phyloP scores from a whole-genome alignment of 2,888 invertebrate genomes.

The Diachrysia chrysitis region DNA sequence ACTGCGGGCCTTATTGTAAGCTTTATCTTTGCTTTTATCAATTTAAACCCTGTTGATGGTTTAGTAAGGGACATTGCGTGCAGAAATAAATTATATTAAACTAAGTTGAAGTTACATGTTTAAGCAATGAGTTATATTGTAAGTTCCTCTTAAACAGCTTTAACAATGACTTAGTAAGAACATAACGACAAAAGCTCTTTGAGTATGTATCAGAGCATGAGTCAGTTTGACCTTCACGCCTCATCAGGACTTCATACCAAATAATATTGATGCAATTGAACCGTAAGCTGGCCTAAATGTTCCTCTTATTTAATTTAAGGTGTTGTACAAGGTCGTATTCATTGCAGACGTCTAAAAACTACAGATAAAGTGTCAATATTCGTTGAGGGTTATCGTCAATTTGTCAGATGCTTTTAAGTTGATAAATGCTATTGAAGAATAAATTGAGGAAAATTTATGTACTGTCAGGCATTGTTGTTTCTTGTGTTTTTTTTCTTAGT shows the following conservation, averaged over 20 bases:
- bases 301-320: constrained; percentile 47
- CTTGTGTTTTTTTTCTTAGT: not conserved
- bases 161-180: not conserved
- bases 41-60: too few species aligned
- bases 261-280: constrained; percentile 59
- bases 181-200: not conserved
- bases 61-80: too few species aligned
- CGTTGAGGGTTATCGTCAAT: constrained; percentile 15
- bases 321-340: constrained; percentile 59
- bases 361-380: constrained; percentile 67
- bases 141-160: too few species aligned
- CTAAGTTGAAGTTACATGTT: too few species aligned
- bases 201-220: constrained; percentile 17
- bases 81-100: too few species aligned
- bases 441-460: not conserved
- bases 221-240: constrained; percentile 41
- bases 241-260: constrained; percentile 41
- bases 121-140: too few species aligned
- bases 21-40: too few species aligned
- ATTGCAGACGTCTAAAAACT: constrained; percentile 52
- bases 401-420: not conserved
- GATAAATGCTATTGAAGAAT: not conserved
- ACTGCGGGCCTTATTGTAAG: too few species aligned
- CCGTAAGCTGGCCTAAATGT: constrained; percentile 53
- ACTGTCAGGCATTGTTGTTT: not conserved